phyloP scores from a whole-genome alignment of 2,797 vertebrate genomes.

The Sebastes hopkinsi region DNA sequence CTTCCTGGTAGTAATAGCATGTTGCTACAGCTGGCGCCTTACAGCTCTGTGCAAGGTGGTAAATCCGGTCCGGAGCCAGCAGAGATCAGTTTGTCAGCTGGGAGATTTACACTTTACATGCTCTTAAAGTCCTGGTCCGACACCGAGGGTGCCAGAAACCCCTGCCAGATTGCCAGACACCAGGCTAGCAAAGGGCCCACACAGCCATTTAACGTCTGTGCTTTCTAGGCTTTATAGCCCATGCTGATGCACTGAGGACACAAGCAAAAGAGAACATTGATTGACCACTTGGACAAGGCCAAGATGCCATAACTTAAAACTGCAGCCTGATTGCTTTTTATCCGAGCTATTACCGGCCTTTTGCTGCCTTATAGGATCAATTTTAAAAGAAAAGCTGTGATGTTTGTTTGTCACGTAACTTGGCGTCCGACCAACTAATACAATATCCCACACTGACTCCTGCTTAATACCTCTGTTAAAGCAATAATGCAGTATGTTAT shows the following conservation, averaged over 20 bases:
- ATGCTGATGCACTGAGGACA: constrained; percentile 60
- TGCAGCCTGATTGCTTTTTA: constrained; percentile 62
- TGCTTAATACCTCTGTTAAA: constrained; percentile 1
- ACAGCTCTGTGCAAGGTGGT: constrained; percentile 42
- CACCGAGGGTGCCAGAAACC: constrained; percentile 60
- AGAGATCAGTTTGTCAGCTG: constrained; percentile 54
- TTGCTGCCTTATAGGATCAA: constrained; percentile 34
- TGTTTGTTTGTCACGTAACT: constrained; percentile 37
- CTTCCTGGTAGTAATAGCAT: constrained; percentile 9
- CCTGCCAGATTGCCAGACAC: constrained; percentile 66
- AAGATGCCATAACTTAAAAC: constrained; percentile 64
- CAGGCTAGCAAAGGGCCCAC: constrained; percentile 52
- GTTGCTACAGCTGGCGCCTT: constrained; percentile 38
- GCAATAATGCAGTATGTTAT: background rate
- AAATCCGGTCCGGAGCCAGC: constrained; percentile 56
- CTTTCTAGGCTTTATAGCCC: constrained; percentile 71
- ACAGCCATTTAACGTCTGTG: constrained; percentile 65
- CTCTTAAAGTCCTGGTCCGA: constrained; percentile 64
- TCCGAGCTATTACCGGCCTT: constrained; percentile 38
- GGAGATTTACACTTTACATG: constrained; percentile 76
- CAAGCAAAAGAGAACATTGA: constrained; percentile 70
- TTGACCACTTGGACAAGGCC: constrained; percentile 70
- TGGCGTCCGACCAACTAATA: constrained; percentile 9
- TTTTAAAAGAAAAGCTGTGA: constrained; percentile 42
- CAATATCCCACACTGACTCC: background rate